Conservation (phyloP, 2,113 vertebrate species). For the Neomonachus schauinslandi region DNA sequence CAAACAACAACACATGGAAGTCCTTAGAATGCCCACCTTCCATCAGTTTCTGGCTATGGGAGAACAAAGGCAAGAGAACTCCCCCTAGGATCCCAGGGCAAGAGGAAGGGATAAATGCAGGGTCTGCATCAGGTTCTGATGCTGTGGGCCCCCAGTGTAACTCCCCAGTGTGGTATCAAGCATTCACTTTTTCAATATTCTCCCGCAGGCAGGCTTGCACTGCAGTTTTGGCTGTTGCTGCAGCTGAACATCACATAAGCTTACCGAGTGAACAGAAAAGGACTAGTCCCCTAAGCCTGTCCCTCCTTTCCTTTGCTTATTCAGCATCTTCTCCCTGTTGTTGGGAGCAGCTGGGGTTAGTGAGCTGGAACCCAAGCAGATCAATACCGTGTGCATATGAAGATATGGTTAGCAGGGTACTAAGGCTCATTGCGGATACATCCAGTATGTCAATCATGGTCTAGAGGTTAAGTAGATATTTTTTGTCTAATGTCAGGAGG, state of each 20-base stretch:
- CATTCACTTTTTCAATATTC: background rate
- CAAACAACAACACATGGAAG: rapidly evolving
- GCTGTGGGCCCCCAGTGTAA: background rate
- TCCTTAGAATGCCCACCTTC: background rate
- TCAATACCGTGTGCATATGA: background rate
- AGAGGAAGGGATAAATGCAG: background rate
- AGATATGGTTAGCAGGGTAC: background rate
- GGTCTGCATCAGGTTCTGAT: background rate
- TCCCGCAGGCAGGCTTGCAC: background rate
- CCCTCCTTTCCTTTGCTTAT: slow-evolving; percentile 35
- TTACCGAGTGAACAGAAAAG: background rate
- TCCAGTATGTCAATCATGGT: background rate
- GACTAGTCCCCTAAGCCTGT: background rate
- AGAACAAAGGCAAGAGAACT: background rate
- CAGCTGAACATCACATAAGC: background rate
- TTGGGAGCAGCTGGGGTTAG: slow-evolving; percentile 71
- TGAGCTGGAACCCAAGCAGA: slow-evolving; percentile 67
- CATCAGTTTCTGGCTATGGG: background rate
- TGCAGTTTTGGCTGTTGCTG: background rate
- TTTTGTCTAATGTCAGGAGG: slow-evolving; percentile 11
- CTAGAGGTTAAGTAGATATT: slow-evolving; percentile 40
- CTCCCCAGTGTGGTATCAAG: background rate
- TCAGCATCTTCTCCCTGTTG: slow-evolving; percentile 36
- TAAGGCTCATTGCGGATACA: background rate
- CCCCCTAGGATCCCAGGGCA: background rate